These are phyloP conservation scores for Onychomys torridus DNA, from an alignment of 2,797 vertebrate species.

Conservation along the genomic window DNA sequence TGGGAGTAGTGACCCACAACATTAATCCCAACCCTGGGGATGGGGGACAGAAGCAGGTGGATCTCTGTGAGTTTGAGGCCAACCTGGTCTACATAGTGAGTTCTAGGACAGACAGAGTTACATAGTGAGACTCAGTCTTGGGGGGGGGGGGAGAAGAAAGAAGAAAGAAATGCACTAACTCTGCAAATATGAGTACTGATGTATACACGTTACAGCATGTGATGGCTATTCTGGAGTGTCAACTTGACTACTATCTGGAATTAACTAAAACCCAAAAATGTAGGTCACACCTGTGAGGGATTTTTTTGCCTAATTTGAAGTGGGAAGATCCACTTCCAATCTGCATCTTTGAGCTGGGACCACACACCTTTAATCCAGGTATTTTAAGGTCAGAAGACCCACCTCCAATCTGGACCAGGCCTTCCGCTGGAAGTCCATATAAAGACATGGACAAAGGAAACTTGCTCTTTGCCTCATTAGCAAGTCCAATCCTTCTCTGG, in stretches of 20 bases:
- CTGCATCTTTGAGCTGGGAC: background rate
- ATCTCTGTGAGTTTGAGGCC: background rate
- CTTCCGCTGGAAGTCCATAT: background rate
- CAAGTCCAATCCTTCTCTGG: background rate
- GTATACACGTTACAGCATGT: background rate
- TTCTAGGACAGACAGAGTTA: background rate
- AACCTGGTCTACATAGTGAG: background rate
- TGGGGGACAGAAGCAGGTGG: background rate
- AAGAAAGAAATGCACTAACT: background rate
- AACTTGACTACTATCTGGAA: background rate
- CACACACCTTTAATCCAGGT: background rate
- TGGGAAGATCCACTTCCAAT: background rate
- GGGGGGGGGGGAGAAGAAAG: background rate
- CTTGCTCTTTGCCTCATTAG: background rate
- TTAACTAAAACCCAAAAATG: background rate
- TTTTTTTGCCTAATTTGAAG: background rate
- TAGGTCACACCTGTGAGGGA: background rate
- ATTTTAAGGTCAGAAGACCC: background rate
- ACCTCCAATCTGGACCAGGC: background rate
- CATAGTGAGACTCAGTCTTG: background rate
- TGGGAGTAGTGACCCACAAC: no score
- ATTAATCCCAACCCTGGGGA: background rate
- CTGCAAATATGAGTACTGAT: background rate
- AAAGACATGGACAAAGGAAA: background rate
- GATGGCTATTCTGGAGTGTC: background rate